These are phyloP conservation scores for Eulimnadia texana DNA, from an alignment of 1,140 invertebrate species.

Conservation along the genomic window DNA sequence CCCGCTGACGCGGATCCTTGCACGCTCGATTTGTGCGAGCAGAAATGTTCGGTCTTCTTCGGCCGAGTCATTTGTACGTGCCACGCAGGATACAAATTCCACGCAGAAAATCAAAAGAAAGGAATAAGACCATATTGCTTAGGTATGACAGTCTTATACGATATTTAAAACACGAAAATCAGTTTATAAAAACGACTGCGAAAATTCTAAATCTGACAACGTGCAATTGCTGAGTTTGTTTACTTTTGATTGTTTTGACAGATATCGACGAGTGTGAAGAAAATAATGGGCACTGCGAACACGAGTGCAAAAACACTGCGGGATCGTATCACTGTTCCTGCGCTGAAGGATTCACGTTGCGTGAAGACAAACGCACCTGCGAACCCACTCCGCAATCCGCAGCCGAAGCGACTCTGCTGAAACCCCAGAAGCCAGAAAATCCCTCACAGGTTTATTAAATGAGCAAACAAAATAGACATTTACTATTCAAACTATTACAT, in stretches of 20 bases:
- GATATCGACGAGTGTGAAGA: constrained; percentile 53
- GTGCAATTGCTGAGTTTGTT: too few species aligned
- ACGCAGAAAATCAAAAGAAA: constrained; percentile 35
- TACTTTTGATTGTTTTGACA: too few species aligned
- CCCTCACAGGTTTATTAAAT: neutral
- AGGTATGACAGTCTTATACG: constrained; percentile 29
- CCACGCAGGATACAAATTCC: constrained; percentile 42
- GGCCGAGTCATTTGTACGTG: constrained; percentile 48
- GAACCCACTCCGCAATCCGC: constrained; percentile 24
- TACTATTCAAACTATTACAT: too few species aligned
- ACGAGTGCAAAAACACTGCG: constrained; percentile 41
- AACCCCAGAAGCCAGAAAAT: constrained; percentile 5
- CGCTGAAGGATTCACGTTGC: constrained; percentile 33
- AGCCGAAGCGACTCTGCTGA: constrained; percentile 12
- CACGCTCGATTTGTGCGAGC: constrained; percentile 44
- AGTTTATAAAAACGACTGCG: neutral
- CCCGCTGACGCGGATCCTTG: constrained; percentile 42
- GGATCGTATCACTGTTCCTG: constrained; percentile 42
- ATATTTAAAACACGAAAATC: constrained; percentile 6
- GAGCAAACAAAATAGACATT: neutral
- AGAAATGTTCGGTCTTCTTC: constrained; percentile 41
- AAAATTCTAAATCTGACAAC: neutral
- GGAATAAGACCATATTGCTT: constrained; percentile 40
- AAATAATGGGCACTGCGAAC: constrained; percentile 42
- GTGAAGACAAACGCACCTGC: constrained; percentile 43